Base-by-base conservation (phyloP, 2,888 invertebrate species). In the Tinea pellionella region DNA sequence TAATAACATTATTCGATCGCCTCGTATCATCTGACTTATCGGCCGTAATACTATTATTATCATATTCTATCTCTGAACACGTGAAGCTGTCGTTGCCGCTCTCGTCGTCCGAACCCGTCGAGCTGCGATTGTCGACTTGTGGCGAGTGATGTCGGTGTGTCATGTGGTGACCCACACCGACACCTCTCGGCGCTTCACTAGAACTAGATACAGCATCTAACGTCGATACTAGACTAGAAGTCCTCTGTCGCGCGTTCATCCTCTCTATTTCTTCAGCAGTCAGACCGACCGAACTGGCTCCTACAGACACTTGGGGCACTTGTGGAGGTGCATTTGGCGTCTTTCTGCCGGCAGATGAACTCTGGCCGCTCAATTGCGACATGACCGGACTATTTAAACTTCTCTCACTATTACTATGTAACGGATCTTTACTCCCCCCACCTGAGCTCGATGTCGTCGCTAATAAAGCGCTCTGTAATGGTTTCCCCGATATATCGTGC, bases 71-170 rank as follows among this genome's bases (percentile, higher is more conserved):
- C 87, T 98, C 98, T 0, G 98, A 98, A 84, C 98, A 98, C 11
- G 98, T 98, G 85, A 98, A 98, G 68, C 97, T 97, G 75, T 98
- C 98, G 80, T 98, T 97, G 64, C 93, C 93, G 79, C 97, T 97
- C 75, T 97, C 97, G 68, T 97, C 95, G 9, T 97, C 95, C 8
- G 94, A 94, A 2, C 85, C 87, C 0, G 93, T 93, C 9, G 94
- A 94, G 69, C 94, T 92, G 69, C 93, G 90, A 67, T 94, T 92
- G 67, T 92, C 92, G 16, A 92, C 90, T 42, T 92, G 92, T 13
- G 93, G 92, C 24, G 92, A 92, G 72, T 93, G 93, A 67, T 92
- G 92, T 66, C 93, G 89, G 67, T 93, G 92, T 1, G 91, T 90
- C 68, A 93, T 84, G 65, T 93, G 93, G 64, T 91, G 91, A 0